Base-by-base conservation (phyloP, 2,888 invertebrate species). In the Xanthorhoe designata region DNA sequence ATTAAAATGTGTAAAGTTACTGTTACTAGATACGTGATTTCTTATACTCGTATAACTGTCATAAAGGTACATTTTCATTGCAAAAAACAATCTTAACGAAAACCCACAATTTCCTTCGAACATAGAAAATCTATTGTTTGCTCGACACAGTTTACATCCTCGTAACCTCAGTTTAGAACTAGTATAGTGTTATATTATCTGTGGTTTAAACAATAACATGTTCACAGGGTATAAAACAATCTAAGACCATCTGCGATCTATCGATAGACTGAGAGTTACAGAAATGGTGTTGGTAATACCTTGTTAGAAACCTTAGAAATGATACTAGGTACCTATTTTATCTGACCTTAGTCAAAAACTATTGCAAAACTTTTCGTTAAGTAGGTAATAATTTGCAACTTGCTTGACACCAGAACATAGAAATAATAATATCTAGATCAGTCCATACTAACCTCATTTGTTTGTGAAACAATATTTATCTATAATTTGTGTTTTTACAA, bases 171-270 rank as follows among this genome's bases (percentile, higher is more conserved):
- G 61, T 47, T 55, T n/a, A 61, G 35, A n/a, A n/a, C n/a, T n/a
- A n/a, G n/a, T n/a, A n/a, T n/a, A n/a, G n/a, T n/a, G n/a, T n/a
- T n/a, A n/a, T n/a, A n/a, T n/a, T n/a, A n/a, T n/a, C n/a, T n/a
- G n/a, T n/a, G n/a, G n/a, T n/a, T n/a, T n/a, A n/a, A n/a, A 61
- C 55, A 68, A 55, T 67, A 64, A 55, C 55, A 63, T 65, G 50
- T 71, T 73, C 74, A 61, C 74, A 72, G 42, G 67, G 59, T 49
- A 60, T 50, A 66, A 68, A 68, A 59, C 55, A 54, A 77, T 75
- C 79, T 71, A 35, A 69, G 70, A 64, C 67, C 70, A 78, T 75
- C 77, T 58, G 62, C 18, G 70, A 73, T 76, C 47, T 29, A 67
- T 60, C 50, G 61, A 71, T 71, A 73, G 65, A 57, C 61, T 61